These are phyloP conservation scores for Melanostoma mellinum DNA, from an alignment of 2,888 invertebrate genomes.

Conservation along the genomic window DNA sequence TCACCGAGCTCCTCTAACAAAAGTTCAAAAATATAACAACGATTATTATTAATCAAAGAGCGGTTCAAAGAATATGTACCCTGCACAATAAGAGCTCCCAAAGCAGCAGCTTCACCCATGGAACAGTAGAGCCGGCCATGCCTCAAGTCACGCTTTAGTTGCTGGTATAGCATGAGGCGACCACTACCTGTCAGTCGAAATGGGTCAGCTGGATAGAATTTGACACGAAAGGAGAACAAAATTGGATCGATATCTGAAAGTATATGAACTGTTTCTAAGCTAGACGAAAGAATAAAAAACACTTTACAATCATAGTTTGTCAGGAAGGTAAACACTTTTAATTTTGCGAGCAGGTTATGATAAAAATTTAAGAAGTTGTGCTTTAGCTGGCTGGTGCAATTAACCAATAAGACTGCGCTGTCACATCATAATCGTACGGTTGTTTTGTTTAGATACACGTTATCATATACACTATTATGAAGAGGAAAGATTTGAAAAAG, in stretches of 20 bases:
- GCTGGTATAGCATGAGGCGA: slow-evolving; percentile 97
- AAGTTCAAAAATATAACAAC: too few relatives aligned
- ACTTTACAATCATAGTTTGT: not conserved
- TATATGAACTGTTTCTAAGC: slow-evolving; percentile 15
- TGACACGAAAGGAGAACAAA: slow-evolving; percentile 97
- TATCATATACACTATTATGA: too few relatives aligned
- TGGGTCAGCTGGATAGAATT: slow-evolving; percentile 98
- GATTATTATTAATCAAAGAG: too few relatives aligned
- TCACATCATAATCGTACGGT: too few relatives aligned
- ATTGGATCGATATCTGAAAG: slow-evolving; percentile 93
- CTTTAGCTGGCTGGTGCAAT: too few relatives aligned
- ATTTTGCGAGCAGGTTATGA: too few relatives aligned
- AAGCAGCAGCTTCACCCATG: slow-evolving; percentile 92
- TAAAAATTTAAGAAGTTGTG: too few relatives aligned
- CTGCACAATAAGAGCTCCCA: slow-evolving; percentile 96
- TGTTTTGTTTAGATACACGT: too few relatives aligned
- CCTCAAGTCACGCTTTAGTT: slow-evolving; percentile 95
- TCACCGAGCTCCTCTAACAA: slow-evolving; percentile 96
- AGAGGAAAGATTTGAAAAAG: too few relatives aligned
- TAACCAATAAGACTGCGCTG: too few relatives aligned
- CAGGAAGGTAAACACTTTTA: too few relatives aligned
- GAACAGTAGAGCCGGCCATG: slow-evolving; percentile 97
- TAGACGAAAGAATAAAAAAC: not conserved
- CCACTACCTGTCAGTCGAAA: slow-evolving; percentile 96
- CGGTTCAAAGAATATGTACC: slow-evolving; percentile 83